Percentiles rank a stretch among this genome's conserved stretches.
Conservation (phyloP, 2,797 vertebrate genomes). For the Helostoma temminkii region DNA sequence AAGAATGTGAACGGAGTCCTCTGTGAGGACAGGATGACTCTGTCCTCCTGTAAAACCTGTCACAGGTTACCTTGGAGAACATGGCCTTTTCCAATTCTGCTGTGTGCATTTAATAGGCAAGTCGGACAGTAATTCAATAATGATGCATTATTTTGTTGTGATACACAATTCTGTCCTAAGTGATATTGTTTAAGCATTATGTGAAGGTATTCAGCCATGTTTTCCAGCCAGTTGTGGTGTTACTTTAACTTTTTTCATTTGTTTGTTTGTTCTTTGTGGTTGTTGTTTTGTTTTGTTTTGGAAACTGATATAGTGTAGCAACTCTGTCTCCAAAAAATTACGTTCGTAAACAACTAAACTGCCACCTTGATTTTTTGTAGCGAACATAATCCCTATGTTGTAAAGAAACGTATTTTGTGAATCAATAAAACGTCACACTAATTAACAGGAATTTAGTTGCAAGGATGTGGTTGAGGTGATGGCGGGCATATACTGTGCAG, state of each 20-base stretch:
- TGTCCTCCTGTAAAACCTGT: conserved; percentile 39
- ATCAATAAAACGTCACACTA: too few relatives aligned
- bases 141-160: neutral
- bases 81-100: conserved; percentile 3
- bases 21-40: conserved; percentile 54
- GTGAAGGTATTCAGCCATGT: neutral
- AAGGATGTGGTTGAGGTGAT: too few relatives aligned
- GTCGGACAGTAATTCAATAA: neutral
- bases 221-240: neutral
- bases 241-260: too few relatives aligned
- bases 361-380: too few relatives aligned
- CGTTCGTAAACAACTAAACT: too few relatives aligned
- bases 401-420: too few relatives aligned
- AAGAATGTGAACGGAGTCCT: conserved; percentile 49
- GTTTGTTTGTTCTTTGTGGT: too few relatives aligned
- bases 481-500: too few relatives aligned
- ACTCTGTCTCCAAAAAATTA: too few relatives aligned
- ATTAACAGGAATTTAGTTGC: too few relatives aligned
- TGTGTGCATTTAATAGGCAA: neutral
- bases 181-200: neutral
- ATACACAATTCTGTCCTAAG: neutral
- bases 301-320: too few relatives aligned
- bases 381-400: too few relatives aligned
- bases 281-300: neutral
- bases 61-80: conserved; percentile 42